These are phyloP conservation scores for Anolis sagrei DNA, from an alignment of 2,113 vertebrate species.

Conservation along the genomic window DNA sequence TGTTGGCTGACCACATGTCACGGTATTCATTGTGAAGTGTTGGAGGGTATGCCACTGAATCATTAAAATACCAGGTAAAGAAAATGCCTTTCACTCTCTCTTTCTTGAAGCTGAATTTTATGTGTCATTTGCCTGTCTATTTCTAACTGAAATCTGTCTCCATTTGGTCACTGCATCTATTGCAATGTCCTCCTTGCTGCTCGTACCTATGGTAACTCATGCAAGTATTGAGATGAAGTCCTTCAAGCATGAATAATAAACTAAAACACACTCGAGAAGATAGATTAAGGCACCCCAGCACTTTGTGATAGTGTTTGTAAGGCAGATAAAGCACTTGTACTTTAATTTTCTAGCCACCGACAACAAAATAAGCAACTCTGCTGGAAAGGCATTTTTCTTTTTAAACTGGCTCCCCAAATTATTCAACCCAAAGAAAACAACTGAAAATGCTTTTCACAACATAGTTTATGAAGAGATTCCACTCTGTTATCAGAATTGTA, in stretches of 20 bases:
- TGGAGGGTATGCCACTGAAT: not conserved
- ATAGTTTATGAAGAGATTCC: conserved; percentile 56
- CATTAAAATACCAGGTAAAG: not conserved
- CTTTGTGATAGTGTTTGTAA: conserved; percentile 72
- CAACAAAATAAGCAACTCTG: conserved; percentile 68
- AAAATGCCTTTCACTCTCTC: not conserved
- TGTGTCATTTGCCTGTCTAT: conserved; percentile 46
- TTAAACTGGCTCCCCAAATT: conserved; percentile 62
- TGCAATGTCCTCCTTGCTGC: conserved; percentile 36
- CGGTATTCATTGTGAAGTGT: not conserved
- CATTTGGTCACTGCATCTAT: conserved; percentile 42
- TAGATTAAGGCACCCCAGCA: conserved; percentile 69
- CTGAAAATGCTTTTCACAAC: conserved; percentile 64
- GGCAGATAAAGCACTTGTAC: conserved; percentile 70
- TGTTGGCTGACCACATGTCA: too few species aligned
- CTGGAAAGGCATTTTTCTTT: conserved; percentile 69
- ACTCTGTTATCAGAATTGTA: conserved; percentile 65
- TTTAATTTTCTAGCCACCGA: conserved; percentile 64
- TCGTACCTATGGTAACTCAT: conserved; percentile 54
- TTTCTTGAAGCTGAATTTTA: conserved; percentile 46
- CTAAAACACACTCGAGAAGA: conserved; percentile 56
- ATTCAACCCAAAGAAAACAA: conserved; percentile 70
- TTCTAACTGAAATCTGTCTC: conserved; percentile 23
- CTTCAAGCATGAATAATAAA: conserved; percentile 68
- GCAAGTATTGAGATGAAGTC: conserved; percentile 65